Evolutionary conservation across 37 sponge, comb jelly and placozoan species (phyloP), one percentile per base, ranked within the genome.

Genomic region (Diacarnus erythraeanus): DNA sequence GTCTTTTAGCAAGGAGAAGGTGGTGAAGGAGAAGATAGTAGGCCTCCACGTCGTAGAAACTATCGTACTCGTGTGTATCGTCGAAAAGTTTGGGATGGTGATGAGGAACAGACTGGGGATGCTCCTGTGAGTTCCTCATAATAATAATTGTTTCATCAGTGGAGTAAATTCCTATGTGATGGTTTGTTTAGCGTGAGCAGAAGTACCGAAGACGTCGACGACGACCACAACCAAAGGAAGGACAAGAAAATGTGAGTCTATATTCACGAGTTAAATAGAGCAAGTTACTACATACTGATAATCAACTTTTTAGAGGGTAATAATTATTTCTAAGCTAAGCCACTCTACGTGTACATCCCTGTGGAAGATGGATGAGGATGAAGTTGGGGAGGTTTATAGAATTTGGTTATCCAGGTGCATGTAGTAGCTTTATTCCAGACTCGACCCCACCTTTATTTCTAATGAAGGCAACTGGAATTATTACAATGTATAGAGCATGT

Each of bases 51-150:
- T 9, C 71, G 81, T 27, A 74, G 75, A 38, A 77, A 69, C 73
- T 57, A 74, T 64, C 64, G 59, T 9, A 40, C 76, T 38, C 36
- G 76, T 27, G 59, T 44, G 23, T 83, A 76, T 76, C 75, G 77
- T 36, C 40, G 77, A 27, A 76, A 74, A 36, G 77, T 76, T 15
- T 71, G 65, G 36, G 71, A 57, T 39, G 80, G 30, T 12, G 72
- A 57, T 23, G 58, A 80, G n/a, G 80, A 42, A 80, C 39, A 70
- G 33, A 29, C 34, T 5, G 56, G 30, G 27, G 66, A 47, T 5
- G 75, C 38, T 44, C 74, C 56, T 31, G 74, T 74, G 34, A 60
- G 77, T 38, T 25, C 18, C 4, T 30, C 31, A 12, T 47, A 12
- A 12, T 47, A 15, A 47, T n/a, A n/a, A n/a, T n/a, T n/a, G n/a